These are phyloP conservation scores for Chaenogobius annularis DNA, from an alignment of 2,113 vertebrate genomes.

Conservation along the genomic window DNA sequence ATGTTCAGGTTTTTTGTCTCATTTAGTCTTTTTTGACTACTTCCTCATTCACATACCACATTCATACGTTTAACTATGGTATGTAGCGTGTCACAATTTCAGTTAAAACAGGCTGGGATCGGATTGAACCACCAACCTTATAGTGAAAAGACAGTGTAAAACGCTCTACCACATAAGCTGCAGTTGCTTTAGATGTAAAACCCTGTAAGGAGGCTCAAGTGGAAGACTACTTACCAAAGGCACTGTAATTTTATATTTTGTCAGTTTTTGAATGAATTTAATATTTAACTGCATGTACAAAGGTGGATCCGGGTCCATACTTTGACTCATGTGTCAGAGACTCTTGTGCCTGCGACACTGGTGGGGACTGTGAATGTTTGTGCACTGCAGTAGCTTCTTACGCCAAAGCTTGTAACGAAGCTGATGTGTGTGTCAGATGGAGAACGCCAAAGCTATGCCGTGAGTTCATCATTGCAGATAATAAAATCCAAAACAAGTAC, in stretches of 20 bases:
- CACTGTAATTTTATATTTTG: neutral
- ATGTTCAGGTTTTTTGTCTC: no score
- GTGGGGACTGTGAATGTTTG: conserved; percentile 94
- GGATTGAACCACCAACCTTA: no score
- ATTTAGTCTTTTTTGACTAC: no score
- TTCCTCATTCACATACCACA: no score
- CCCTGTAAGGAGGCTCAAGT: neutral
- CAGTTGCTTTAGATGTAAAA: neutral
- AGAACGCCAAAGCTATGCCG: conserved; percentile 89
- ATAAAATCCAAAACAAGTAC: neutral
- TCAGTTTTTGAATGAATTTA: neutral
- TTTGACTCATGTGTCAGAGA: conserved; percentile 89
- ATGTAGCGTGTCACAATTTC: no score
- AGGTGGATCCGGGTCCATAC: conserved; percentile 90
- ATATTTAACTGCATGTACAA: neutral
- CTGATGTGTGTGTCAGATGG: conserved; percentile 85
- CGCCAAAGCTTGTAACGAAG: conserved; percentile 85
- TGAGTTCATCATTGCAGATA: conserved; percentile 72
- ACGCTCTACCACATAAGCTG: no score
- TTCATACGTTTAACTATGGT: no score
- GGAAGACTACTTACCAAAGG: neutral
- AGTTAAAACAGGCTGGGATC: no score
- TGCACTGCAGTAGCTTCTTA: conserved; percentile 93
- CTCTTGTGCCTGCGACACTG: conserved; percentile 90
- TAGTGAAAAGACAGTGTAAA: no score